Base-by-base conservation (phyloP, 2,113 vertebrate species). In the Megaleporinus macrocephalus region DNA sequence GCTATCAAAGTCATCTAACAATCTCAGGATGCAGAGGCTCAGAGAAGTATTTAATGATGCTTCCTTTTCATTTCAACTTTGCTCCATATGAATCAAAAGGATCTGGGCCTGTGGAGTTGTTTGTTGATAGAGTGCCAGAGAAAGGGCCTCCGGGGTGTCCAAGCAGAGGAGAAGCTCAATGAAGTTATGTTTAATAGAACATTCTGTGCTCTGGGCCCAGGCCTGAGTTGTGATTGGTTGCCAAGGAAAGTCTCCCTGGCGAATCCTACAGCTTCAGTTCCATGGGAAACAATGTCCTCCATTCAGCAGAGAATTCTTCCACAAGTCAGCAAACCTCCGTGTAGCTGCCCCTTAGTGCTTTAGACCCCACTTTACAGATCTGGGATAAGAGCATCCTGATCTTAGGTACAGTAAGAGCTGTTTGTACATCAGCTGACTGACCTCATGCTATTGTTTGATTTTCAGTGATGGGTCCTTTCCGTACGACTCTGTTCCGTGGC, bases 401-500 rank as follows among this genome's bases (percentile, higher is more conserved):
- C n/a, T 70, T 79, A 41, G 87, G 59, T 89, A 70, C 36, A 44
- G 20, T 24, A 44, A 14, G 66, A 73, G 83, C 83, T 85, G 88
- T 78, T 49, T 78, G 4, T 24, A 72, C 44, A 36, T 78, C 68
- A 63, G 78, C 85, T n/a, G 12, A 6, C 73, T 78, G 73, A 80
- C 73, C 36, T 73, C 53, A 85, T 69, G 29, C 79, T 44, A n/a
- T 62, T 76, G 63, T 68, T 82, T 86, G 87, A 87, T 91, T 85
- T 85, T 63, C 92, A 97, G 98, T 93, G 98, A 99, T 99, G 98
- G 98, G 90, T 97, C 97, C 76, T 99, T 99, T 94, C 95, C 97
- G 87, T 99, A 99, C 26, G 98, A 99, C 91, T 96, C 97, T 89
- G 98, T 99, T 92, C 96, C 98, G 81, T 99, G 98, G 98, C 98